Base-by-base conservation (phyloP, 2,888 invertebrate genomes). In the Periphyllus acericola region DNA sequence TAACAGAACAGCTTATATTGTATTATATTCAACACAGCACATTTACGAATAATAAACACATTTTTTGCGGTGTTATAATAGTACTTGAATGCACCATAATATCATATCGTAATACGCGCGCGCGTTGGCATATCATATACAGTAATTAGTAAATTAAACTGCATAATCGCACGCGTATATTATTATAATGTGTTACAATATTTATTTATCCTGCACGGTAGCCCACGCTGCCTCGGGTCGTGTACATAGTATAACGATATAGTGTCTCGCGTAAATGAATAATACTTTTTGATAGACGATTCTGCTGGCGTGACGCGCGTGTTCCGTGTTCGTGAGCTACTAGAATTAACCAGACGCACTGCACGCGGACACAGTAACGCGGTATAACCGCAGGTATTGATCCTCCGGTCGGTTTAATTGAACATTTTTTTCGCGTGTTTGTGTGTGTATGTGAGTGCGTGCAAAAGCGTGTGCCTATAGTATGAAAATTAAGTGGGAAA, bases 361-460 rank as follows among this genome's bases (percentile, higher is more conserved):
- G n/a, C 34, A 72, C 72, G 36, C 72, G 29, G 17, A 72, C 32
- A 17, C 21, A 36, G n/a, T n/a, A n/a, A 72, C 2, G 14, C 29
- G 21, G 36, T 75, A 83, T 60, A 60, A 86, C 79, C 72, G 36
- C 79, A 36, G 52, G 68, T 86, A 86, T 86, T 86, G 86, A 86
- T 86, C 72, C 79, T 36, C 25, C 8, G 55, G 79, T 79, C 34
- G 34, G 11, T 36, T 79, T 86, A 80, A 86, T 86, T 79, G 79
- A 79, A 79, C 86, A 79, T 55, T 83, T 60, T 21, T n/a, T 25
- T 55, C 8, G 3, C 9, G 40, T 46, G 46, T 2, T 14, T 11
- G 14, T 60, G 60, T 75, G 75, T 21, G 68, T 32, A n/a, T 68
- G 66, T 29, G 14, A 40, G 46, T 21, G 9, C 21, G 29, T 14